A percentile compares a stretch with the other conserved stretches of the same genome.
phyloP scores from a whole-genome alignment of 1,140 invertebrate species.

The Elymnias hypermnestra region DNA sequence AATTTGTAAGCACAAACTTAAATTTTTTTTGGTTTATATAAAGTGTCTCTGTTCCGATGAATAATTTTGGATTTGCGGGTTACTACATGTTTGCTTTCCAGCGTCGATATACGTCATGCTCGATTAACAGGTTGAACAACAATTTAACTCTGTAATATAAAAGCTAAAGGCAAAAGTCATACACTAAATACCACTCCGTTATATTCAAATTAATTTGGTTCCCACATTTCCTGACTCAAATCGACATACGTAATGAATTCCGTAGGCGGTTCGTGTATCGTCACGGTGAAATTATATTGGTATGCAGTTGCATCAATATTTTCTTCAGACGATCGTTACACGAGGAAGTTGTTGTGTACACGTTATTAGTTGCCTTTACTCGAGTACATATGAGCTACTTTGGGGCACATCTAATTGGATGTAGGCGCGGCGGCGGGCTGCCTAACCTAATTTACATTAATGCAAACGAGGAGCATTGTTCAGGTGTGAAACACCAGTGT shows the following conservation, averaged over 20 bases:
- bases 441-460: constrained; percentile 75
- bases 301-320: constrained; percentile 25
- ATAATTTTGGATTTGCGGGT: no score
- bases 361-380: constrained; percentile 51
- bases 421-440: constrained; percentile 63
- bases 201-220: constrained; percentile 7
- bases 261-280: constrained; percentile 15
- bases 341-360: constrained; percentile 46
- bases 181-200: neutral
- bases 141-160: no score
- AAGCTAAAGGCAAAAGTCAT: no score
- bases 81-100: no score
- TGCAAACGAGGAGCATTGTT: constrained; percentile 74
- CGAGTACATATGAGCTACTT: constrained; percentile 53
- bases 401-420: constrained; percentile 57
- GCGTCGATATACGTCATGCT: no score
- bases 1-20: no score
- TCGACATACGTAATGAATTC: constrained; percentile 12
- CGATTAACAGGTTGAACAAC: no score
- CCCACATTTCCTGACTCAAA: constrained; percentile 12
- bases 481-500: constrained; percentile 74
- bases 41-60: no score
- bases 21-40: no score
- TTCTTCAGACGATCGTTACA: constrained; percentile 34
- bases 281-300: constrained; percentile 17